Base-by-base conservation (phyloP, 2,888 invertebrate genomes). In the Leuctra nigra region DNA sequence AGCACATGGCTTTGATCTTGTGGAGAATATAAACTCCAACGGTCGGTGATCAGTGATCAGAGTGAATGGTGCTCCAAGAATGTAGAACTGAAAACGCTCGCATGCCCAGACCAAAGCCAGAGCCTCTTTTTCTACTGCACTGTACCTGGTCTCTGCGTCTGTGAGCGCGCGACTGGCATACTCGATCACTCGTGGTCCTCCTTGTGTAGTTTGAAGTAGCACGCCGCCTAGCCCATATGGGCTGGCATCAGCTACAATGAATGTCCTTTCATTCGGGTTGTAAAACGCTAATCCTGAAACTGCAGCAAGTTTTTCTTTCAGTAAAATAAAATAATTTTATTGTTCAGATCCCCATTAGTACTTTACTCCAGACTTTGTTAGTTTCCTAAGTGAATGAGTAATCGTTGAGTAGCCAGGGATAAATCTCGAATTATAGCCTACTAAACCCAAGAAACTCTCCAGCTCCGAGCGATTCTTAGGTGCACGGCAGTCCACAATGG, bases 1-100 rank as follows among this genome's bases (percentile, higher is more conserved):
- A 0, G 68, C 70, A 41, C 66, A 67, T 0, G 68, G 66, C 57
- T 68, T 68, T 1, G 67, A 68, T 33, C 68, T 67, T 50, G 33
- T 24, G 13, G 20, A 11, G 14, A 50, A 50, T 18, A 50, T 50
- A 22, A 25, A 50, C 29, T 50, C 20, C 52, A 50, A 29, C 24
- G 52, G 25, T 13, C 20, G n/a, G 24, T 46, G 46, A 16, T 46
- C 46, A n/a, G 46, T 46, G n/a, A 46, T 46, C 14, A 46, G 24
- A 23, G 22, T 24, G 13, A 46, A 46, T 4, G n/a, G 16, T 14
- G n/a, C 24, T 7, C 46, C 46, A 46, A 14, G n/a, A n/a, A 46
- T 23, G 24, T 46, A 46, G n/a, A 14, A n/a, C 13, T 46, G 22
- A 16, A 46, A 46, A 7, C 46, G n/a, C n/a, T n/a, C n/a, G n/a